phyloP scores from a whole-genome alignment of 2,888 invertebrate species.

The Taenaris catops region DNA sequence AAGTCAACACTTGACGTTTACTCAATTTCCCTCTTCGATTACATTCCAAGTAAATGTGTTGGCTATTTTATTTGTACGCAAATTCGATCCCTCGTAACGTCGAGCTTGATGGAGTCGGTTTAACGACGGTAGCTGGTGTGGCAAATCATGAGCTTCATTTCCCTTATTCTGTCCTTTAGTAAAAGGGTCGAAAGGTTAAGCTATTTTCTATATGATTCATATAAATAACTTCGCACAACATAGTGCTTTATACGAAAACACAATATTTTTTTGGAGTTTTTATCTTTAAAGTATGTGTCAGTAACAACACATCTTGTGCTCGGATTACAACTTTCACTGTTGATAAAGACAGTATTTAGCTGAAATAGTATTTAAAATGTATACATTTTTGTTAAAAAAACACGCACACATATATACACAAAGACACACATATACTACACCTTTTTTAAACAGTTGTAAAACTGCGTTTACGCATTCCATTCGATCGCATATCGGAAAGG shows the following conservation, averaged over 20 bases:
- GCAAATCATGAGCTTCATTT: conserved; percentile 28
- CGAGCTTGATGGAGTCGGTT: conserved; percentile 28
- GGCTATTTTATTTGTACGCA: conserved; percentile 31
- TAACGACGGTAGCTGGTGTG: conserved; percentile 27
- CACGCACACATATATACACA: too few species aligned
- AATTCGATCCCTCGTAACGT: conserved; percentile 30
- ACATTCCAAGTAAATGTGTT: conserved; percentile 7
- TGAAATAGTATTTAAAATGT: too few species aligned
- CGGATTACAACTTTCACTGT: too few species aligned
- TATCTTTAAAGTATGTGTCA: too few species aligned
- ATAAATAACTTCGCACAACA: not conserved
- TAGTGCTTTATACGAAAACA: not conserved
- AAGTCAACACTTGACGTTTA: conserved; percentile 1
- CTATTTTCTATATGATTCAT: conserved; percentile 7
- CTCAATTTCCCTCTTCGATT: conserved; percentile 11
- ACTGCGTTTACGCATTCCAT: too few species aligned
- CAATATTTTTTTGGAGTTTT: not conserved
- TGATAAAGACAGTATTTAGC: too few species aligned
- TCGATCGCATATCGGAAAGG: too few species aligned
- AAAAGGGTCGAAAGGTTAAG: conserved; percentile 6
- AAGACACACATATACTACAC: too few species aligned
- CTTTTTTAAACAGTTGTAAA: too few species aligned
- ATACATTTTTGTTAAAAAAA: too few species aligned
- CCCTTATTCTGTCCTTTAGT: conserved; percentile 18
- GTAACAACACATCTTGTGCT: too few species aligned